These are phyloP conservation scores for Norana najaformis DNA, from an alignment of 2,888 invertebrate species.

Conservation along the genomic window DNA sequence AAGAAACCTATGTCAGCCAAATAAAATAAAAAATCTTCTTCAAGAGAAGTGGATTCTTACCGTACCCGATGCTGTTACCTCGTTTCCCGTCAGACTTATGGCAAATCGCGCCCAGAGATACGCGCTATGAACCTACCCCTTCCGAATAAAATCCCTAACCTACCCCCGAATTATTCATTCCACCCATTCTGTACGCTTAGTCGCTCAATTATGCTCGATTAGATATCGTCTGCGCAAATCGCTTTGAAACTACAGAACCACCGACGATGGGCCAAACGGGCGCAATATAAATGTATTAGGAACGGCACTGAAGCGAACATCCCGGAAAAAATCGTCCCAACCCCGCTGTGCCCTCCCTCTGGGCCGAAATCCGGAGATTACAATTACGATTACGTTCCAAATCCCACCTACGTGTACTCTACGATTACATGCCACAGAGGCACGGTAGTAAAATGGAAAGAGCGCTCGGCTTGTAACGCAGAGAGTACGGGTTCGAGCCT, in stretches of 20 bases:
- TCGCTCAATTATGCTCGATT: not conserved
- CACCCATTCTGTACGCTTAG: not conserved
- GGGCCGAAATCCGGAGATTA: not conserved
- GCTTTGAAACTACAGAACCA: not conserved
- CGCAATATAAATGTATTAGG: not conserved
- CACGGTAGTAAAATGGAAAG: no score
- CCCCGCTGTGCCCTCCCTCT: not conserved
- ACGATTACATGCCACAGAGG: no score
- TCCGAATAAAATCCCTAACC: not conserved
- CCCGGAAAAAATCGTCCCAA: not conserved
- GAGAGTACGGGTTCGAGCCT: no score
- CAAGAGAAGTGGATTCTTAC: not conserved
- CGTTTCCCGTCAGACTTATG: not conserved
- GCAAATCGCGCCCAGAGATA: not conserved
- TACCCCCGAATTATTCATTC: not conserved
- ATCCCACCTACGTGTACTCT: not conserved
- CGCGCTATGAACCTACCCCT: not conserved
- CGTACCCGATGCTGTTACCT: no score
- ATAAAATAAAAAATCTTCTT: not conserved
- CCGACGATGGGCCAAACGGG: not conserved
- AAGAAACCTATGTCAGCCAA: not conserved
- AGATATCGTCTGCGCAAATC: slow-evolving; percentile 7
- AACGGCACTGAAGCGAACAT: not conserved
- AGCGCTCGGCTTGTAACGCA: no score
- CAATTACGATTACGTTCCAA: not conserved